Conservation (phyloP, 2,113 vertebrate species). For the Prochilodus magdalenae region DNA sequence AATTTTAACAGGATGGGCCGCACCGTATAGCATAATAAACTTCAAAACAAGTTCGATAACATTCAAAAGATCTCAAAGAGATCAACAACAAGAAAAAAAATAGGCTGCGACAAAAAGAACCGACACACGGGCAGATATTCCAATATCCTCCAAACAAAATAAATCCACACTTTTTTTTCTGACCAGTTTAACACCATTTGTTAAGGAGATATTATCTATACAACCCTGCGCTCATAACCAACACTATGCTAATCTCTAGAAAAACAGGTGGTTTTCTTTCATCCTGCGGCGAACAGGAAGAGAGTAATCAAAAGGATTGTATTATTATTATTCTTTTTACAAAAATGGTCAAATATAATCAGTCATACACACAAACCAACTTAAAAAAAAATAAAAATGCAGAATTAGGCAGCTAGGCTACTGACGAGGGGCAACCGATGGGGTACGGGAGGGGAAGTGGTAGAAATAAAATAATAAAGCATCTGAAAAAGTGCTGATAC, state of each 20-base stretch:
- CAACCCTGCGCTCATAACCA: conserved; percentile 40
- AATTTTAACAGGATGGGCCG: conserved; percentile 62
- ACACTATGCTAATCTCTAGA: conserved; percentile 35
- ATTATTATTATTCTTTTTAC: conserved; percentile 10
- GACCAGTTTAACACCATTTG: conserved; percentile 4
- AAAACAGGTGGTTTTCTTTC: conserved; percentile 21
- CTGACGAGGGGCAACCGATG: conserved; percentile 37
- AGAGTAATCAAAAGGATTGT: conserved; percentile 29
- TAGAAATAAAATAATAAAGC: conserved; percentile 29
- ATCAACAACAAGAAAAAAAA: conserved; percentile 84
- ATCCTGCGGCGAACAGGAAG: background rate
- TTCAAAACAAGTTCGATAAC: conserved; percentile 92
- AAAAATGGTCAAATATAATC: conserved; percentile 31
- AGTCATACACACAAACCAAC: conserved; percentile 9
- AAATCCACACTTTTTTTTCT: conserved; percentile 27
- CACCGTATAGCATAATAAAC: conserved; percentile 78
- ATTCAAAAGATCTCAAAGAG: conserved; percentile 84
- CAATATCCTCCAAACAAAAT: conserved; percentile 51
- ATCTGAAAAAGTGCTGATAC: conserved; percentile 45
- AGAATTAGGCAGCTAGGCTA: conserved; percentile 42
- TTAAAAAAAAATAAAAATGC: background rate
- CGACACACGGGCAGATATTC: conserved; percentile 46
- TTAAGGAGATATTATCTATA: conserved; percentile 20
- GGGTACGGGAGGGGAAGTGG: background rate
- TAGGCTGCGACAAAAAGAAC: conserved; percentile 50